Base-by-base conservation (phyloP, 92 coral and sea anemone species). In the Hydrozoanthus gracilis region DNA sequence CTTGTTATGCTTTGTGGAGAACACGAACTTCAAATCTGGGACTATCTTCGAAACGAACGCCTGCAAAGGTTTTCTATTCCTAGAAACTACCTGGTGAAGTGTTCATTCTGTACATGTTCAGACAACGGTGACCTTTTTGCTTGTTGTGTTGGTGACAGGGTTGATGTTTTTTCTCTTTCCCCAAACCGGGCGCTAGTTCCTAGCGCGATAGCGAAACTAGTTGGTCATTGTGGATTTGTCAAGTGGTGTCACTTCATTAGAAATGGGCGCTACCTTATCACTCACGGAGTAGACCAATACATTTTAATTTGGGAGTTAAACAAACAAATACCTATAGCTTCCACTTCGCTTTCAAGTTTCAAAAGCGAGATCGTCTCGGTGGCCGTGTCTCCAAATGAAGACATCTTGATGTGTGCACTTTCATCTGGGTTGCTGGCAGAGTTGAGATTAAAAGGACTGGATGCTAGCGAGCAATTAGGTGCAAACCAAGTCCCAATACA, bases 161-260 rank as follows among this genome's bases (percentile, higher is more conserved):
- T 70, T 70, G n/a, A 44, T 10, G 6, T 70, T 35, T 70, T 44
- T 70, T 44, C 49, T 10, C 74, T 70, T 39, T 15, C 12, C 4
- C 79, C 88, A 35, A 86, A 49, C 3, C n/a, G 44, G 44, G 8
- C 3, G 50, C 49, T 49, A 44, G 44, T 45, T 18, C 74, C 44
- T 9, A 44, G 44, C 35, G 51, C 35, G 11, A 45, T 20, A 70
- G 47, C 74, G 5, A 47, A n/a, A 49, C 74, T 70, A 9, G 44
- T n/a, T 44, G 89, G 89, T 55, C 92, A 90, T 56, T 79, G 73
- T 14, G 92, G 89, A 12, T 46, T 44, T 78, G 78, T 86, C 15
- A 80, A 73, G 66, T 79, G 61, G 75, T 86, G 92, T 82, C 79
- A 65, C 70, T 90, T 90, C 86, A 18, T 89, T 12, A 76, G 72